Evolutionary conservation across 1,140 invertebrate genomes (phyloP).

Genomic region (Euborellia annulipes): DNA sequence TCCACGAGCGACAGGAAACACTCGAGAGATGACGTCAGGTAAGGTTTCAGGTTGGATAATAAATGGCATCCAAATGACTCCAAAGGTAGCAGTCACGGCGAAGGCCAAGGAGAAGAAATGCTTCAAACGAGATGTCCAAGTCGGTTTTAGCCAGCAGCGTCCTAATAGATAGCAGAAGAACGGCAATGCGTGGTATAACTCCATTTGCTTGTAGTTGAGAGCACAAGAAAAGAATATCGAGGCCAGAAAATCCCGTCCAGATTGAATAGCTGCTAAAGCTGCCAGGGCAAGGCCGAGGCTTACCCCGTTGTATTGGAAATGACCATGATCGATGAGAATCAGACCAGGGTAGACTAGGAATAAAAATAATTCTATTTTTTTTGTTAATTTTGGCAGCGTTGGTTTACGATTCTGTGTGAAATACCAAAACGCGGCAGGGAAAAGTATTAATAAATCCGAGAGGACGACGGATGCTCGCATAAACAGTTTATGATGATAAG

Average conservation of each 20-base stretch:
- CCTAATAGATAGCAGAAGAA: constrained; percentile 87
- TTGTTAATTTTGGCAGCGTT: background rate
- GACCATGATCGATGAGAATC: constrained; percentile 92
- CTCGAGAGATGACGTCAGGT: constrained; percentile 50
- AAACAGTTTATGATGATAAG: constrained; percentile 71
- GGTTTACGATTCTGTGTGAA: constrained; percentile 22
- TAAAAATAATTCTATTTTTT: constrained; percentile 23
- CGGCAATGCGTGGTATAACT: constrained; percentile 93
- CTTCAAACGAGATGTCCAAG: constrained; percentile 19
- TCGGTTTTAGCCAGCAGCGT: constrained; percentile 33
- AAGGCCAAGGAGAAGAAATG: constrained; percentile 40
- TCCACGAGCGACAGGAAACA: constrained; percentile 88
- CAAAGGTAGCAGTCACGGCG: constrained; percentile 55
- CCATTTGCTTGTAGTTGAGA: constrained; percentile 99
- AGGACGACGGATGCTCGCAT: constrained; percentile 80
- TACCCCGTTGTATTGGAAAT: constrained; percentile 98
- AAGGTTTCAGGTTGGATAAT: constrained; percentile 35
- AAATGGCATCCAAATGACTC: constrained; percentile 78
- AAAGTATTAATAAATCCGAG: constrained; percentile 61
- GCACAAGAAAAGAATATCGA: constrained; percentile 73
- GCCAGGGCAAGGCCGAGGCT: constrained; percentile 75
- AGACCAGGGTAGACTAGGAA: constrained; percentile 76
- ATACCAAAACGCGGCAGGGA: constrained; percentile 46
- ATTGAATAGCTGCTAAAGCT: constrained; percentile 50
- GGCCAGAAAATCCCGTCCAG: constrained; percentile 42